A percentile compares a stretch with the other conserved stretches of the same genome.
phyloP scores from a whole-genome alignment of 2,888 invertebrate genomes.

The Ormyrus thymus region DNA sequence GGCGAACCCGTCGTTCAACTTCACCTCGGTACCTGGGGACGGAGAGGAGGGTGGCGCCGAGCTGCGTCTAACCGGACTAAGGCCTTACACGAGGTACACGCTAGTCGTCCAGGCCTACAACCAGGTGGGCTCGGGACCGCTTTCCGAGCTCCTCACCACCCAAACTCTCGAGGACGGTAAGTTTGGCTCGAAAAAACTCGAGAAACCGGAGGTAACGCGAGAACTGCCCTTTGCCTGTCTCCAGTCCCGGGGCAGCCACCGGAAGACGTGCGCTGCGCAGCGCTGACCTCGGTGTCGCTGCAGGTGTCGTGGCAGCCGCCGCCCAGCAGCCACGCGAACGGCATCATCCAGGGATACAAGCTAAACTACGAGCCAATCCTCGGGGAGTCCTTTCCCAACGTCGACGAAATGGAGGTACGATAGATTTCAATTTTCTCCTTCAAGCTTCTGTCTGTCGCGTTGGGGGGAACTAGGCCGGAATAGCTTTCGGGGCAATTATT shows the following conservation, averaged over 20 bases:
- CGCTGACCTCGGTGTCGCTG: conserved; percentile 84
- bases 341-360: conserved; percentile 86
- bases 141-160: conserved; percentile 81
- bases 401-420: conserved; percentile 72
- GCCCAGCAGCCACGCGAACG: conserved; percentile 83
- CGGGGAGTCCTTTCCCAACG: conserved; percentile 76
- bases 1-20: conserved; percentile 79
- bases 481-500: no score
- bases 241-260: conserved; percentile 88
- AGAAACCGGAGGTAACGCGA: no score
- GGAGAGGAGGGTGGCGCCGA: conserved; percentile 83
- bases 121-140: conserved; percentile 84
- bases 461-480: no score
- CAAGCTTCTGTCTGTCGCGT: no score
- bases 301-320: conserved; percentile 89
- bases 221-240: background rate
- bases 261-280: conserved; percentile 85
- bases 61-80: conserved; percentile 79
- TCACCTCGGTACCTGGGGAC: conserved; percentile 82
- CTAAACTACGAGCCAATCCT: conserved; percentile 82
- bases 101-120: conserved; percentile 85
- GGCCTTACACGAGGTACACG: conserved; percentile 82
- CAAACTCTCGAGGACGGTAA: conserved; percentile 86
- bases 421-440: no score
- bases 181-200: conserved; percentile 35